Percentiles rank a stretch among this genome's conserved stretches.
phyloP scores from a whole-genome alignment of 1,140 invertebrate species.

The Drosophila triauraria region DNA sequence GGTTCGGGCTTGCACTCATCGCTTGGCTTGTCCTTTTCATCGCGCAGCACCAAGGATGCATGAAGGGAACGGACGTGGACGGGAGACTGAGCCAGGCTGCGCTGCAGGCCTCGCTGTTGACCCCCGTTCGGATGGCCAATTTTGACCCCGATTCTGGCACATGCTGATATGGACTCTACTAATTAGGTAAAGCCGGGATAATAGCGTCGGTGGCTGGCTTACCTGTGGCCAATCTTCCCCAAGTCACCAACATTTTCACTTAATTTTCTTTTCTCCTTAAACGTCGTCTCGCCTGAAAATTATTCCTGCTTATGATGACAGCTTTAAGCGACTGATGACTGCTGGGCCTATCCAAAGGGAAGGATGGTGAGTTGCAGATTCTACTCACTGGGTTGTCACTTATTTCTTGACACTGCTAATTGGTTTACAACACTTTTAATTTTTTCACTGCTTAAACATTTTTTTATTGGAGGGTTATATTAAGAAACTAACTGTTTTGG shows the following conservation, averaged over 20 bases:
- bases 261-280: neutral
- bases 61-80: neutral
- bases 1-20: conserved; percentile 20
- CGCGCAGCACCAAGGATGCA: conserved; percentile 4
- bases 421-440: too few species aligned
- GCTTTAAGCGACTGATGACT: neutral
- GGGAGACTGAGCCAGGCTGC: neutral
- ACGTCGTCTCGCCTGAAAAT: conserved; percentile 1
- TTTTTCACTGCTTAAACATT: too few species aligned
- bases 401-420: too few species aligned
- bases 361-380: neutral
- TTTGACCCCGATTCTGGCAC: conserved; percentile 12
- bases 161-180: neutral
- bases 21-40: conserved; percentile 9
- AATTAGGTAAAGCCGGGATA: neutral
- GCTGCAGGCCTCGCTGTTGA: neutral
- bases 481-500: too few species aligned
- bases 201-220: neutral
- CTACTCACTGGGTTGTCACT: neutral
- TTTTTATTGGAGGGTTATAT: too few species aligned
- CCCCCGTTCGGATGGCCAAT: neutral
- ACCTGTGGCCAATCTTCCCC: conserved; percentile 26
- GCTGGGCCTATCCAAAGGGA: neutral
- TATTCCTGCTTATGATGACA: neutral
- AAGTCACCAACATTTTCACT: conserved; percentile 6